Percentiles rank a stretch among this genome's conserved stretches.
These are phyloP conservation scores for Campylomormyrus tamandua DNA, from an alignment of 2,113 vertebrate genomes.

Conservation along the genomic window DNA sequence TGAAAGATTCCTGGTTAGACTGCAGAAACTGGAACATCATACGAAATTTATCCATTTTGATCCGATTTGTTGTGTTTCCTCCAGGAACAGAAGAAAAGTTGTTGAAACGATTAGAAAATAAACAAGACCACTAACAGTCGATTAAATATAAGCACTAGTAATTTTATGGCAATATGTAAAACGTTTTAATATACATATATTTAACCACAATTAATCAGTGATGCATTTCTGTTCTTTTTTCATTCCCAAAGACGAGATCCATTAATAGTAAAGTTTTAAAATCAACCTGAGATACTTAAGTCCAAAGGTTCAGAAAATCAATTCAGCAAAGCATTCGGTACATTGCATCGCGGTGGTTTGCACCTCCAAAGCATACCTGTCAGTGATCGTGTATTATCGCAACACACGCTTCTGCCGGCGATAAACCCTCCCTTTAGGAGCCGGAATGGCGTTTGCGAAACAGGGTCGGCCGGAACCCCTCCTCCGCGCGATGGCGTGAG, in stretches of 20 bases:
- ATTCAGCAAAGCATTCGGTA: not conserved
- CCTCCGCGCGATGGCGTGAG: not conserved
- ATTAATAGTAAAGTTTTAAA: not conserved
- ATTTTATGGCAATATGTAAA: not conserved
- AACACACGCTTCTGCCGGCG: not conserved
- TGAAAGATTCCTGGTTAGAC: slow-evolving; percentile 95
- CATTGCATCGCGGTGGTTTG: not conserved
- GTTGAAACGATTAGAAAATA: not conserved
- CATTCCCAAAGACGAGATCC: not conserved
- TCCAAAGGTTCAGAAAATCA: not conserved
- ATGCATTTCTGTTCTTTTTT: not conserved
- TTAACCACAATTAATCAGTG: not conserved
- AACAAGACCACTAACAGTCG: not conserved
- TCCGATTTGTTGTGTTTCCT: not conserved
- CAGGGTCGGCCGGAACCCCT: not conserved
- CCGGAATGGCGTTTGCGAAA: not conserved
- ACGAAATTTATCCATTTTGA: slow-evolving; percentile 90
- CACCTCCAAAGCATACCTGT: not conserved
- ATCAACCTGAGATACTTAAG: not conserved
- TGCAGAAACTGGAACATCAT: slow-evolving; percentile 98
- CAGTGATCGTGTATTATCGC: not conserved
- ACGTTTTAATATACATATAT: not conserved
- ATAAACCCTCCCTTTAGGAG: not conserved
- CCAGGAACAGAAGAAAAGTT: not conserved
- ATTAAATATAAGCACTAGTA: not conserved